Conservation (phyloP, 1,140 invertebrate genomes). For the Zaprionus davidi region DNA sequence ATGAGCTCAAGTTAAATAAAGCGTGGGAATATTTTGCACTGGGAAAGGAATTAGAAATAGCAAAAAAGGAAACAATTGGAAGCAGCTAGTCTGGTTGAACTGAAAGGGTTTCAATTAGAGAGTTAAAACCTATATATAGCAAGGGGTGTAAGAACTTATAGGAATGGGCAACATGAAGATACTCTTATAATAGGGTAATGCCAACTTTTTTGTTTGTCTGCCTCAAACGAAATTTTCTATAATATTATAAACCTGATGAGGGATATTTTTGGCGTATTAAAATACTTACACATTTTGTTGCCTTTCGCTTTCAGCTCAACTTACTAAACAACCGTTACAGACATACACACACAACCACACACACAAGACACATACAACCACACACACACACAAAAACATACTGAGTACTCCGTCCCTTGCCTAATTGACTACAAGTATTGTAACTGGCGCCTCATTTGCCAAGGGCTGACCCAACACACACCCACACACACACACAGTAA, state of each 20-base stretch:
- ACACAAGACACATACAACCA: too few relatives aligned
- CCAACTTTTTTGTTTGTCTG: background rate
- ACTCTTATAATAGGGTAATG: too few relatives aligned
- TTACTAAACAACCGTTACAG: background rate
- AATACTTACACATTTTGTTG: background rate
- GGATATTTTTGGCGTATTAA: background rate
- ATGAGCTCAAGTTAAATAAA: background rate
- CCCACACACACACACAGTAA: background rate
- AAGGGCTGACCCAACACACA: slow-evolving; percentile 42
- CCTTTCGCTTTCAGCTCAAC: slow-evolving; percentile 35
- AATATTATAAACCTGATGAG: background rate
- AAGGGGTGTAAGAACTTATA: too few relatives aligned
- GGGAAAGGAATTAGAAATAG: background rate
- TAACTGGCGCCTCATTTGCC: slow-evolving; percentile 57
- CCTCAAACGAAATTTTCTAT: background rate
- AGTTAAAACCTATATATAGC: too few relatives aligned
- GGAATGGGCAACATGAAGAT: too few relatives aligned
- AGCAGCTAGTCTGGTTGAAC: background rate
- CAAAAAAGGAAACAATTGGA: background rate
- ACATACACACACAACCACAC: too few relatives aligned
- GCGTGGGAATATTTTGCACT: background rate
- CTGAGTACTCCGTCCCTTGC: slow-evolving; percentile 22
- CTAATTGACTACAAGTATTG: slow-evolving; percentile 71
- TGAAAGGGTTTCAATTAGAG: too few relatives aligned
- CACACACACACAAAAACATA: background rate